Conservation (phyloP, 1,140 invertebrate species). For the Chionoecetes opilio region DNA sequence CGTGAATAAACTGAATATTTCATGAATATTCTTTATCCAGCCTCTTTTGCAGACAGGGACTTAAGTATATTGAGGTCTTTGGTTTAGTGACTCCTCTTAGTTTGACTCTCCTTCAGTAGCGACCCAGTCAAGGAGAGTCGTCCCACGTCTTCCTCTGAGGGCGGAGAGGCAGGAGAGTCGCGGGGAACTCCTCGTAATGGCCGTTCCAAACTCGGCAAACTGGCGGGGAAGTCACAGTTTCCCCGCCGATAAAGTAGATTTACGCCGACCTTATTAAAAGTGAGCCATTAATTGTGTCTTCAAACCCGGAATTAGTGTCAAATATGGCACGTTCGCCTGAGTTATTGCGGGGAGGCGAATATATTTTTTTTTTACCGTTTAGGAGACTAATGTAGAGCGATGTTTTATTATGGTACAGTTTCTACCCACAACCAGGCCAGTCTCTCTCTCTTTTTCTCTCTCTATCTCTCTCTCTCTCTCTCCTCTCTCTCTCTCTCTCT, state of each 20-base stretch:
- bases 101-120: too few relatives aligned
- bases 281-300: conserved; percentile 19
- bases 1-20: too few relatives aligned
- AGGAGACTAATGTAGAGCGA: neutral
- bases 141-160: too few relatives aligned
- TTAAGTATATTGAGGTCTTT: too few relatives aligned
- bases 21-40: too few relatives aligned
- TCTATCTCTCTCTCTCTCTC: neutral
- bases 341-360: neutral
- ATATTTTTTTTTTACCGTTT: conserved; percentile 32
- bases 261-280: conserved; percentile 29
- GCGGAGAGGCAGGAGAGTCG: neutral
- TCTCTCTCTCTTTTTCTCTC: neutral
- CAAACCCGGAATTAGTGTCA: conserved; percentile 18
- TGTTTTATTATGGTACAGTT: neutral
- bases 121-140: too few relatives aligned
- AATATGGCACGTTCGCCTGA: conserved; percentile 10
- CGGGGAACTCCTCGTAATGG: neutral
- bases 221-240: neutral
- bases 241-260: neutral
- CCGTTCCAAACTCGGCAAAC: neutral
- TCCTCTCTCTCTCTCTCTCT: neutral
- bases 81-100: too few relatives aligned
- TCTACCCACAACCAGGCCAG: too few relatives aligned
- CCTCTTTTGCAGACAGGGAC: too few relatives aligned